Percentiles rank a stretch among this genome's conserved stretches.
phyloP scores from a whole-genome alignment of 2,888 invertebrate genomes.

The Agrochola lota region DNA sequence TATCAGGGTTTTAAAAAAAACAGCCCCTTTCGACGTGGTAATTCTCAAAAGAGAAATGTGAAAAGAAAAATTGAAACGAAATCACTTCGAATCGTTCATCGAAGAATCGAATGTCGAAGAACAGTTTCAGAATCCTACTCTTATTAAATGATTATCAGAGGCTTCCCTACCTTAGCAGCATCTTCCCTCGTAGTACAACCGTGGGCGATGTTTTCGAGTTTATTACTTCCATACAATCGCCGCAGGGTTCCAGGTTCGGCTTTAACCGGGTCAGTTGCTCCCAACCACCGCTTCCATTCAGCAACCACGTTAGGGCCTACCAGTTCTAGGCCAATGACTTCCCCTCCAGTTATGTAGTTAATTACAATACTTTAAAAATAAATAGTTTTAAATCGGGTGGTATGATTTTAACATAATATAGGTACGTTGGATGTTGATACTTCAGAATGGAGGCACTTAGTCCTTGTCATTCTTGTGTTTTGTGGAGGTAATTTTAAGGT shows the following conservation, averaged over 20 bases:
- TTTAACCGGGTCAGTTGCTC: conserved; percentile 91
- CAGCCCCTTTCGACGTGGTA: too few species aligned
- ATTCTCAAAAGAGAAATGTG: neutral
- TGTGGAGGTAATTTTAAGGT: too few species aligned
- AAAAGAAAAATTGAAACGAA: neutral
- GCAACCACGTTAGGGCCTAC: conserved; percentile 92
- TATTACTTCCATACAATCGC: conserved; percentile 92
- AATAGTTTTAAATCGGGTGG: neutral
- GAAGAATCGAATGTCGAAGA: neutral
- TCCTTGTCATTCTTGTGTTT: too few species aligned
- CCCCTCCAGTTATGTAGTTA: conserved; percentile 93
- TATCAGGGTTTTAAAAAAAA: too few species aligned
- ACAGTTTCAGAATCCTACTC: neutral
- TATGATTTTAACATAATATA: too few species aligned
- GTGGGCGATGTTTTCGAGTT: conserved; percentile 92
- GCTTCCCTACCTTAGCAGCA: conserved; percentile 81
- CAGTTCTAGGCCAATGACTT: conserved; percentile 93
- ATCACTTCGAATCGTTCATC: too few species aligned
- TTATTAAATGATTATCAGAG: neutral
- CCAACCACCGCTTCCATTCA: conserved; percentile 92
- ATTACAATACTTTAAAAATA: conserved; percentile 89
- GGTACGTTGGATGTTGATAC: too few species aligned
- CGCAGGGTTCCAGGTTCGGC: conserved; percentile 92
- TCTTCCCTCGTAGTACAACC: conserved; percentile 91
- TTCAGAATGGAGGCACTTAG: too few species aligned